Evolutionary conservation across 2,888 invertebrate genomes (phyloP).

Genomic region (Dysmachus trigonus): DNA sequence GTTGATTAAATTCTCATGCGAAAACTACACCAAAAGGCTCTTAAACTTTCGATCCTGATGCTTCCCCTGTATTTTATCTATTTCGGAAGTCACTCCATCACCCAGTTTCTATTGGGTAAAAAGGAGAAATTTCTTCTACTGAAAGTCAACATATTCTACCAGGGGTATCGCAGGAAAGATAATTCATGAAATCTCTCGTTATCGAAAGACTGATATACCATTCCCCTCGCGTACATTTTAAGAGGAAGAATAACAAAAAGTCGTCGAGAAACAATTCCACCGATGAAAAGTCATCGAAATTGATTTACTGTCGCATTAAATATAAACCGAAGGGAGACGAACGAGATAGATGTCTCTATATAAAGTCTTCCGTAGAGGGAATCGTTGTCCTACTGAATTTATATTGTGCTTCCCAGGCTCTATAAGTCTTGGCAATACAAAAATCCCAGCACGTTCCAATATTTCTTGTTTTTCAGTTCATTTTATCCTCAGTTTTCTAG

Average conservation of each 20-base stretch:
- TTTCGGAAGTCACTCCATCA: not conserved
- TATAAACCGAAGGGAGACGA: not conserved
- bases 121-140: not conserved
- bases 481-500: not conserved
- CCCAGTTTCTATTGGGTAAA: not conserved
- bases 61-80: not conserved
- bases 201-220: not conserved
- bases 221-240: not conserved
- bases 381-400: not conserved
- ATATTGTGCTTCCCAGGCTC: not conserved
- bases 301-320: constrained; percentile 21
- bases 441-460: constrained; percentile 12
- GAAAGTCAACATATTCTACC: not conserved
- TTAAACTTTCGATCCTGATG: not conserved
- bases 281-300: constrained; percentile 19
- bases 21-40: not conserved
- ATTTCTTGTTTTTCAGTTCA: constrained; percentile 3
- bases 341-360: not conserved
- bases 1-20: not conserved
- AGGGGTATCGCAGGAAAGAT: not conserved
- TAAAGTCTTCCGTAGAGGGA: not conserved
- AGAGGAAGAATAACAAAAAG: not conserved
- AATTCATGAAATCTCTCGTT: not conserved
- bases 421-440: not conserved
- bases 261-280: constrained; percentile 4